Conservation (phyloP, 2,888 invertebrate species). For the Thysanoteuthis rhombus region DNA sequence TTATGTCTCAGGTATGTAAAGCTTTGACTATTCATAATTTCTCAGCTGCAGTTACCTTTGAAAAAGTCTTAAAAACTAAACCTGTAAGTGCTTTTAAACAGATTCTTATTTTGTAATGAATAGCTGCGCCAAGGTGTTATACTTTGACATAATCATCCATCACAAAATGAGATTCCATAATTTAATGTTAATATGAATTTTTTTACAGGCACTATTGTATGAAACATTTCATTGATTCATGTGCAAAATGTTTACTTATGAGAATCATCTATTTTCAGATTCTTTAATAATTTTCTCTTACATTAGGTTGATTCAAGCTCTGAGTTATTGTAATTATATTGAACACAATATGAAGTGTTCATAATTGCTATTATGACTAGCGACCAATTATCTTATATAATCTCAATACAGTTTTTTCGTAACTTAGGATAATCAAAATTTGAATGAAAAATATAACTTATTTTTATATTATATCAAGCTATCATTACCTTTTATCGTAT, state of each 20-base stretch:
- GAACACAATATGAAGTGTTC: neutral
- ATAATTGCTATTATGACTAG: neutral
- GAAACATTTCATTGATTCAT: neutral
- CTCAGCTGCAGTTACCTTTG: neutral
- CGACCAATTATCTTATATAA: neutral
- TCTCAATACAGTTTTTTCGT: neutral
- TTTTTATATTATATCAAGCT: no score
- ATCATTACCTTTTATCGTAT: no score
- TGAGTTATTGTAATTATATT: neutral
- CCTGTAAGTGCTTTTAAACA: neutral
- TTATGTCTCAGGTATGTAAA: constrained; percentile 52
- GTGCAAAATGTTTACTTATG: neutral
- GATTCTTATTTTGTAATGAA: no score
- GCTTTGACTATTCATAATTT: neutral
- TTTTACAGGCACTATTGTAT: neutral
- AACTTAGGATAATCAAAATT: no score
- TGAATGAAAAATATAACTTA: no score
- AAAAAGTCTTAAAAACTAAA: neutral
- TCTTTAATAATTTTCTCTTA: neutral
- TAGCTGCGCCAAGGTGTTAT: no score
- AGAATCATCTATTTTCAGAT: neutral
- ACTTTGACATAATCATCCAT: neutral
- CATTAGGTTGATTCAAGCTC: neutral
- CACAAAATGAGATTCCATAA: neutral
- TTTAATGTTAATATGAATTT: neutral